Conservation (phyloP, 2,113 vertebrate species). For the Forbesichthys agassizii region DNA sequence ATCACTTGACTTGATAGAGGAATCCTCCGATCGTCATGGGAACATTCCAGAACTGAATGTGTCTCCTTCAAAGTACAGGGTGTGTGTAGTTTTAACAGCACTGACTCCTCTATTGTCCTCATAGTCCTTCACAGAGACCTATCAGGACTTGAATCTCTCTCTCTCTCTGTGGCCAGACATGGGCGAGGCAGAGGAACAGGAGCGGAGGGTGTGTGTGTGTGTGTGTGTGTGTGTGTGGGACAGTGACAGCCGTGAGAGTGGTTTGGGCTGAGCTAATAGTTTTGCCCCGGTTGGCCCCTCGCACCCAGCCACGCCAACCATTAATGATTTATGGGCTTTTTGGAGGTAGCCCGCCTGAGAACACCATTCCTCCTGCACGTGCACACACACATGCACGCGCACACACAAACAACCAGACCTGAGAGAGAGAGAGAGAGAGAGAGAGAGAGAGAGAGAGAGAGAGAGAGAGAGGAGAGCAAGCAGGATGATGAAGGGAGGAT, state of each 20-base stretch:
- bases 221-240: constrained; percentile 11
- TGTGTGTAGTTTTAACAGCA: not conserved
- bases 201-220: constrained; percentile 2
- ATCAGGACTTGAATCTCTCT: not conserved
- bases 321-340: constrained; percentile 70
- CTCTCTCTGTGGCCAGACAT: constrained; percentile 10
- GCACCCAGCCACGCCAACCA: constrained; percentile 38
- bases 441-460: constrained; percentile 18
- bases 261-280: constrained; percentile 63
- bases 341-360: constrained; percentile 59
- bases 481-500: constrained; percentile 6
- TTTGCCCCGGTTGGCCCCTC: constrained; percentile 48
- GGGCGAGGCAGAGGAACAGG: not conserved
- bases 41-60: not conserved
- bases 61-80: too few species aligned
- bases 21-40: constrained; percentile 14
- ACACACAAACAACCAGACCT: constrained; percentile 11
- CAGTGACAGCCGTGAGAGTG: constrained; percentile 52
- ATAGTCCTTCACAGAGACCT: too few species aligned
- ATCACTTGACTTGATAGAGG: constrained; percentile 33
- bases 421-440: constrained; percentile 14
- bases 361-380: constrained; percentile 38
- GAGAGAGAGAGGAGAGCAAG: constrained; percentile 12
- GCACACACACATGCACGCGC: too few species aligned
- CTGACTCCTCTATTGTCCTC: too few species aligned